Percentiles rank a stretch among this genome's conserved stretches.
phyloP scores from a whole-genome alignment of 2,797 vertebrate species.

The Coregonus ussuriensis region DNA sequence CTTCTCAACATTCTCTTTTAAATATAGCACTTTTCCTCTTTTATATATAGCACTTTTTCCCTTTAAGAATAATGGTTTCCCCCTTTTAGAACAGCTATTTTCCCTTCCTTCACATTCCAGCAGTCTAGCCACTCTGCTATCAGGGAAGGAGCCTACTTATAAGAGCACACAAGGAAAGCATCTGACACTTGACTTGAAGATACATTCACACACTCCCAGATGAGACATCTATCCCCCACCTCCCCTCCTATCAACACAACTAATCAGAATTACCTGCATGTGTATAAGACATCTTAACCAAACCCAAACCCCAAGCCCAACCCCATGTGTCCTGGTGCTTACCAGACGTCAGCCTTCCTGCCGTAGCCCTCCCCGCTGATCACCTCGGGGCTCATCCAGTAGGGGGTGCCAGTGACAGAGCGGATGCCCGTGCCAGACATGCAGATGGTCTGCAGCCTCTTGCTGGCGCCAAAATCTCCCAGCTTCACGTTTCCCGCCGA shows the following conservation, averaged over 20 bases:
- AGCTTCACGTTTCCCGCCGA: slow-evolving; percentile 96
- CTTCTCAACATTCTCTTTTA: slow-evolving; percentile 16
- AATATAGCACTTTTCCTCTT: slow-evolving; percentile 30
- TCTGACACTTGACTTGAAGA: not conserved
- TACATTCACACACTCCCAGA: not conserved
- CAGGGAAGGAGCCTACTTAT: slow-evolving; percentile 8
- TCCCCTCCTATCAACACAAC: not conserved
- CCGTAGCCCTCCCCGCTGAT: slow-evolving; percentile 98
- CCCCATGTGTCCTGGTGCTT: slow-evolving; percentile 53
- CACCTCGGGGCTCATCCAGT: slow-evolving; percentile 99
- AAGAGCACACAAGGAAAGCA: not conserved
- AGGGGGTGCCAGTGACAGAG: slow-evolving; percentile 96
- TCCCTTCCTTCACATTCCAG: slow-evolving; percentile 11
- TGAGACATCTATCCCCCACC: too few relatives aligned
- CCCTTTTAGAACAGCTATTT: slow-evolving; percentile 16
- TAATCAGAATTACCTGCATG: not conserved
- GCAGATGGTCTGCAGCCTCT: slow-evolving; percentile 96
- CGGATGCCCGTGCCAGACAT: slow-evolving; percentile 95
- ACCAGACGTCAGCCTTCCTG: slow-evolving; percentile 97
- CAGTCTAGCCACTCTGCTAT: not conserved
- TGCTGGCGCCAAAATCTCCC: slow-evolving; percentile 97
- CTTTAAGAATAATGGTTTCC: slow-evolving; percentile 19
- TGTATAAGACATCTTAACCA: not conserved
- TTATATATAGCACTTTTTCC: slow-evolving; percentile 31
- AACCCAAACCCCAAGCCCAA: not conserved